Evolutionary conservation across 2,113 vertebrate genomes (phyloP), one percentile per base, ranked within the genome.

Genomic region (Calidris pugnax): DNA sequence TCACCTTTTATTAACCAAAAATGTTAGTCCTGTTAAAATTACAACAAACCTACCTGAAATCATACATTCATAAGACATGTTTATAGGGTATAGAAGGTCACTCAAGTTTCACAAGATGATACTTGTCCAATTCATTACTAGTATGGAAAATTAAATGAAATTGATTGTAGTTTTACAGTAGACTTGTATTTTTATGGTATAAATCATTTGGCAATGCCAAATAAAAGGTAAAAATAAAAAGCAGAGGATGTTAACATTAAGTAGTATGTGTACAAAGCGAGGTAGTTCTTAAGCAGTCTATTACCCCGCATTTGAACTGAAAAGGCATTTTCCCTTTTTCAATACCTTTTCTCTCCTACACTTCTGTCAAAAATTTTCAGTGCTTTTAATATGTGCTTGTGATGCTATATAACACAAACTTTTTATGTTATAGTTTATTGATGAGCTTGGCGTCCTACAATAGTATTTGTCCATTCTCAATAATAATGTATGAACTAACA

Each of bases 261-360:
- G 9, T 28, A 55, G 12, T 23, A 79, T 2, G 15, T n/a, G 3
- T 14, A 21, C 3, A 43, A 30, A 39, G 9, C 0, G 0, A 50
- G 16, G 10, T n/a, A 26, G 12, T 28, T 69, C 24, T 86, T 55
- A 59, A 80, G 10, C 7, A 45, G 6, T 2, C 7, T 84, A 3
- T 51, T 79, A 5, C 8, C 8, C 15, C 92, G 4, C 19, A 28
- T 64, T 67, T 86, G 50, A 57, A 59, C 19, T 18, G 27, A 79
- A 28, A 1, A 43, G 33, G 3, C 19, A 41, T 68, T 77, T 63
- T 12, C 3, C 18, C 3, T 50, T 57, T 66, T 4, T 48, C 43
- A 24, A 43, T 41, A n/a, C 2, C 2, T 64, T 87, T 79, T 68
- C 7, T 83, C 14, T 87, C 23, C 41, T 76, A 43, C 9, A n/a